Evolutionary conservation across 2,113 vertebrate genomes (phyloP), one percentile per base, ranked within the genome.

Genomic region (Erythrocebus patas): DNA sequence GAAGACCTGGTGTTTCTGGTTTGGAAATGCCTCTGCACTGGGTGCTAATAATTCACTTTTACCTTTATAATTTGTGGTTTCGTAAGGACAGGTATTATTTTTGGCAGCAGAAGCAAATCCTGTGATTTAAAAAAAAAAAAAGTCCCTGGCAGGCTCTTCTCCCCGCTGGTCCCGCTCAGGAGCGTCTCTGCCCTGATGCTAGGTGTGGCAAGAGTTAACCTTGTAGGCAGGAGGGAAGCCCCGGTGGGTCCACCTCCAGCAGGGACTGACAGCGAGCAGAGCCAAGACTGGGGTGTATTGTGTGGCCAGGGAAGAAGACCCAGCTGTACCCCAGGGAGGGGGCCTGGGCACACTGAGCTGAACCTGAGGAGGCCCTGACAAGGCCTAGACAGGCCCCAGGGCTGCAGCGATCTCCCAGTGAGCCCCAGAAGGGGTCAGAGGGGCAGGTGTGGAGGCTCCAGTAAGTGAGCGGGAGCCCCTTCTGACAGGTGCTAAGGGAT

Each of bases 391-490:
- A 70, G 68, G 17, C 66, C 35, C 35, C 35, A 57, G 23, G 30
- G 25, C 0, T 5, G 30, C 4, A 22, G 48, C 5, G 52, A 27
- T 10, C 8, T 16, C 35, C 43, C 52, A 0, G 0, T 18, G 35
- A 43, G 6, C 20, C 32, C 57, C 14, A 1, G 43, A 45, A 68
- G 16, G 64, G 32, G 66, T 68, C 75, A 22, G 59, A 57, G 23
- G 30, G 32, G 80, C 8, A 48, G 22, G 32, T 6, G 20, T 16
- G 9, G 48, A 32, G 89, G 50, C 81, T 40, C 38, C 40, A 79
- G 76, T 66, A 1, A 59, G 48, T 14, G n/a, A 88, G 14, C 0
- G 17, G 75, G 55, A 10, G 8, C 32, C 61, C 3, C 6, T 59
- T 72, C 17, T 40, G 23, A 75, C 22, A 14, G 22, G 23, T 75